Percentiles rank a stretch among this genome's conserved stretches.
These are phyloP conservation scores for Rhinogobio ventralis DNA, from an alignment of 2,797 vertebrate genomes.

Conservation along the genomic window DNA sequence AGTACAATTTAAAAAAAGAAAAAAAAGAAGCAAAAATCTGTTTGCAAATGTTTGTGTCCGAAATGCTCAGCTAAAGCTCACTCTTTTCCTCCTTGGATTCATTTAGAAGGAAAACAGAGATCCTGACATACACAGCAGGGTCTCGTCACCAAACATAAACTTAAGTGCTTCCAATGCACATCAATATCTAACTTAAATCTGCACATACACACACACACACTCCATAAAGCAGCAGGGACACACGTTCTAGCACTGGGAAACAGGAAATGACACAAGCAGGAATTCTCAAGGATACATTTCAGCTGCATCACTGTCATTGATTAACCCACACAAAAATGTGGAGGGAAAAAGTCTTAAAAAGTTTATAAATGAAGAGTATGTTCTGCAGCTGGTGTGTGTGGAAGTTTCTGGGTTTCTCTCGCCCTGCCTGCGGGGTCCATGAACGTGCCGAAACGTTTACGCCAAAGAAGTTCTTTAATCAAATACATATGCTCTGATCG, in stretches of 20 bases:
- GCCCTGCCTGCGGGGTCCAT: slow-evolving; percentile 27
- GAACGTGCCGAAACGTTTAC: slow-evolving; percentile 45
- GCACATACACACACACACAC: neutral
- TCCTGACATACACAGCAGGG: neutral
- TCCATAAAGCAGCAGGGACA: slow-evolving; percentile 2
- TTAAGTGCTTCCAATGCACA: no score
- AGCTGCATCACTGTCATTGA: slow-evolving; percentile 19
- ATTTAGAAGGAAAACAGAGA: slow-evolving; percentile 41
- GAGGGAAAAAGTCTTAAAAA: neutral
- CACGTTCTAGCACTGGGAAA: slow-evolving; percentile 10
- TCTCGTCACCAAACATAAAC: neutral
- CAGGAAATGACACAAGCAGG: slow-evolving; percentile 40
- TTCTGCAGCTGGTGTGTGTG: neutral
- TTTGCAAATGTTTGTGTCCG: neutral
- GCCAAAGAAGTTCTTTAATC: slow-evolving; percentile 40
- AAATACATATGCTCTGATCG: slow-evolving; percentile 47
- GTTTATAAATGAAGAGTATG: slow-evolving; percentile 15
- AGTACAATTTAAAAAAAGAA: no score
- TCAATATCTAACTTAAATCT: neutral
- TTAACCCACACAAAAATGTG: slow-evolving; percentile 6
- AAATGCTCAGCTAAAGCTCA: neutral
- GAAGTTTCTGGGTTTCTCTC: slow-evolving; percentile 21
- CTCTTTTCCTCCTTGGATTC: slow-evolving; percentile 32
- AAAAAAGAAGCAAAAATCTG: no score
- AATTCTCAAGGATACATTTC: slow-evolving; percentile 35